Evolutionary conservation across 2,888 invertebrate genomes (phyloP), one percentile per base, ranked within the genome.

Genomic region (Apocheima hispidaria): DNA sequence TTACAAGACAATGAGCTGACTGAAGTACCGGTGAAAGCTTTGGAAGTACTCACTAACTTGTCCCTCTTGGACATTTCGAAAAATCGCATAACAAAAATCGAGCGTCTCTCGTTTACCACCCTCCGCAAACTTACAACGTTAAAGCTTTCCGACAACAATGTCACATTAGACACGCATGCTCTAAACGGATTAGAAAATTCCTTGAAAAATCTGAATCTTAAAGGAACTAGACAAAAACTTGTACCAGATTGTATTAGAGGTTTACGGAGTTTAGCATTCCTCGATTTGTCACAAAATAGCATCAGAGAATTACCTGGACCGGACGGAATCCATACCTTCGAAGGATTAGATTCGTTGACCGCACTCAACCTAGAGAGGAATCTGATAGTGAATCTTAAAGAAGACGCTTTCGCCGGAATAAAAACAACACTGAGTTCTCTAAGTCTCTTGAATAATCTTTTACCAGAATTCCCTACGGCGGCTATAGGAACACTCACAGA

Each of bases 331-430:
- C 93, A 92, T 48, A 95, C 95, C 2, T 96, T 97, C 77, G 96
- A 96, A 72, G 96, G 96, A 20, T 92, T 98, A 51, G 95, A 96
- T 69, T 95, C 98, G 0, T 89, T 98, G 56, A 97, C 98, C 3
- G 97, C 97, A 12, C 92, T 98, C 10, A 98, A 98, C 86, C 93
- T 98, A 71, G 98, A 98, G 87, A 90, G 98, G 77, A 98, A 98
- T 88, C 93, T 97, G 48, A 96, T 98, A 57, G 97, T 97, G 72
- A 94, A 92, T 64, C 94, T 98, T 57, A 95, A 94, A 41, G 94
- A 95, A 69, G 94, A 96, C 41, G 95, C 97, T 0, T 98, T 98
- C 81, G 87, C 90, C 6, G 98, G 98, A 0, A 94, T 98, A 38
- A 95, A 95, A 77, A 95, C 95, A 69, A 97, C 97, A 0, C 89